Evolutionary conservation across 2,113 vertebrate species (phyloP).

Genomic region (Barbus barbus): DNA sequence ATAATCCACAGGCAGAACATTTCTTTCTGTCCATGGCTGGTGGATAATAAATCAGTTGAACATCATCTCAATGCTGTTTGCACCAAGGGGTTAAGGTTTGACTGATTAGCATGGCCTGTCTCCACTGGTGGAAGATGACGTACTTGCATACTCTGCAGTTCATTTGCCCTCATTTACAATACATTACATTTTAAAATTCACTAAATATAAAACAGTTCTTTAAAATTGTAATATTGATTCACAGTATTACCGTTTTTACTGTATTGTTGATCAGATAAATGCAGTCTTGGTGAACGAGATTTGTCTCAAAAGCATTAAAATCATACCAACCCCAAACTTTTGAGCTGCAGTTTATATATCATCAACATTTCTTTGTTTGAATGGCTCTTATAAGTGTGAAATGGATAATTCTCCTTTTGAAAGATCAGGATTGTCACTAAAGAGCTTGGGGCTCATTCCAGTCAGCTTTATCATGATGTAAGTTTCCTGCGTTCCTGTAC

Average conservation of each 20-base stretch:
- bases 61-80: not conserved
- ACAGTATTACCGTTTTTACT: not conserved
- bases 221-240: not conserved
- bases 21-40: no score
- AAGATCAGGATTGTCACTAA: not conserved
- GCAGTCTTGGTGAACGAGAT: not conserved
- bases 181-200: no score
- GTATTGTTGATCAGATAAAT: not conserved
- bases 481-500: not conserved
- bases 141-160: not conserved
- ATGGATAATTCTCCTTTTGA: not conserved
- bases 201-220: no score
- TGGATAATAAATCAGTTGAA: slow-evolving; percentile 7
- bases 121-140: not conserved
- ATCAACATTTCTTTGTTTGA: not conserved
- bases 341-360: not conserved
- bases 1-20: slow-evolving; percentile 8
- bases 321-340: not conserved
- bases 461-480: no score
- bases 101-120: not conserved
- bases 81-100: not conserved
- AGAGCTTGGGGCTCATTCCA: not conserved
- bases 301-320: not conserved
- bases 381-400: not conserved
- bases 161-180: no score